These are phyloP conservation scores for Idaea aversata DNA, from an alignment of 2,888 invertebrate genomes.

Conservation along the genomic window DNA sequence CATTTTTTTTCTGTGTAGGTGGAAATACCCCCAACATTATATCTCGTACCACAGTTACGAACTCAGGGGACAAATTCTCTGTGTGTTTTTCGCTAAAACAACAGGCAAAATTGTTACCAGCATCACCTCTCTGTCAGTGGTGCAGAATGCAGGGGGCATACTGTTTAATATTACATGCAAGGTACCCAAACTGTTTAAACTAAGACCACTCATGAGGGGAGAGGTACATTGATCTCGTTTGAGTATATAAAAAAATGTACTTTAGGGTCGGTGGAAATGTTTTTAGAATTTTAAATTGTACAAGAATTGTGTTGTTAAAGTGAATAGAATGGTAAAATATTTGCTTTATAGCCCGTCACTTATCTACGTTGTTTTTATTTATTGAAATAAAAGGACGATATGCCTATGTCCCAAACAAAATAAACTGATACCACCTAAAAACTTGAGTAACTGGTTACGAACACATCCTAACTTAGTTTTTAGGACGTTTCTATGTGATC, in stretches of 20 bases:
- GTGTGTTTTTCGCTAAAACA: background rate
- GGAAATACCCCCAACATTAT: too few species aligned
- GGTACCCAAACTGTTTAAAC: conserved; percentile 69
- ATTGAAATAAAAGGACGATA: background rate
- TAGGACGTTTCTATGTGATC: too few species aligned
- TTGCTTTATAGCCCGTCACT: background rate
- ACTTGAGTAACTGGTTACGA: too few species aligned
- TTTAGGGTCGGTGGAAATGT: background rate
- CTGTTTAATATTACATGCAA: conserved; percentile 73
- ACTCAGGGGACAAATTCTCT: background rate
- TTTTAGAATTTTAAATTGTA: background rate
- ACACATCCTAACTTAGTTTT: too few species aligned
- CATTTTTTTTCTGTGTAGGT: too few species aligned
- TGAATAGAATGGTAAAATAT: background rate
- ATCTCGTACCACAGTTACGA: background rate
- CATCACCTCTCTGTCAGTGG: conserved; percentile 10
- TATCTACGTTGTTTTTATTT: background rate
- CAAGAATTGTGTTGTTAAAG: background rate
- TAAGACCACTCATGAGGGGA: conserved; percentile 33
- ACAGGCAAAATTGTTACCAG: background rate
- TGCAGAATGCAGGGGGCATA: conserved; percentile 51
- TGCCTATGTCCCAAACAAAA: too few species aligned
- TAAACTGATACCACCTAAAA: too few species aligned
- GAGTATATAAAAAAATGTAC: conserved; percentile 3
- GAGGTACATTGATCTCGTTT: conserved; percentile 33